These are phyloP conservation scores for Orius insidiosus DNA, from an alignment of 1,140 invertebrate species.

Conservation along the genomic window DNA sequence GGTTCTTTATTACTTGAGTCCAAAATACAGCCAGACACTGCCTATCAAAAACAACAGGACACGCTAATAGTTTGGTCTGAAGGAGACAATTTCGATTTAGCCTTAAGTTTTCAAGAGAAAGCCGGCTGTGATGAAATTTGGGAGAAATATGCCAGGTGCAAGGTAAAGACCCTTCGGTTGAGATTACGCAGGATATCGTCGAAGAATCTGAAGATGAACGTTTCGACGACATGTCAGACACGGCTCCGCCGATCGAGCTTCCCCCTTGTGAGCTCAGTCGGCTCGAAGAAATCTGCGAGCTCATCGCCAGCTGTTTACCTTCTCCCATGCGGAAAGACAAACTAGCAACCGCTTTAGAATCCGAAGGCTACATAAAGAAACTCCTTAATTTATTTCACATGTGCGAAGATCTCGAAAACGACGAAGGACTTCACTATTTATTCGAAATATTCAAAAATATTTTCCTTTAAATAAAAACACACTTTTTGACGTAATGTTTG, in stretches of 20 bases:
- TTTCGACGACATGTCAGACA: conserved; percentile 89
- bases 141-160: conserved; percentile 99
- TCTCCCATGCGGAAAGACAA: conserved; percentile 85
- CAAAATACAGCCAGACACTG: too few relatives aligned
- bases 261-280: conserved; percentile 84
- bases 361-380: conserved; percentile 90
- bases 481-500: conserved; percentile 95
- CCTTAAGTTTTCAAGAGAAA: conserved; percentile 98
- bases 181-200: conserved; percentile 93
- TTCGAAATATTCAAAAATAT: conserved; percentile 99
- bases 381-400: conserved; percentile 88
- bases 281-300: conserved; percentile 87
- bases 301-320: conserved; percentile 60
- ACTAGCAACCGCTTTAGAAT: conserved; percentile 82
- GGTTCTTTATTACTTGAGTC: too few relatives aligned
- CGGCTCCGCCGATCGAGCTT: conserved; percentile 76
- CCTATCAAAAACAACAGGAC: too few relatives aligned
- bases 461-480: conserved; percentile 97
- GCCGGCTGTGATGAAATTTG: conserved; percentile 99
- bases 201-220: conserved; percentile 96
- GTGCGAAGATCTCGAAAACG: conserved; percentile 92
- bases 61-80: conserved; percentile 99
- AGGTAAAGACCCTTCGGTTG: conserved; percentile 94
- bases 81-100: conserved; percentile 96
- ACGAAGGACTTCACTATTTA: conserved; percentile 84